Conservation (phyloP, 2,797 vertebrate species). For the Crenichthys baileyi region DNA sequence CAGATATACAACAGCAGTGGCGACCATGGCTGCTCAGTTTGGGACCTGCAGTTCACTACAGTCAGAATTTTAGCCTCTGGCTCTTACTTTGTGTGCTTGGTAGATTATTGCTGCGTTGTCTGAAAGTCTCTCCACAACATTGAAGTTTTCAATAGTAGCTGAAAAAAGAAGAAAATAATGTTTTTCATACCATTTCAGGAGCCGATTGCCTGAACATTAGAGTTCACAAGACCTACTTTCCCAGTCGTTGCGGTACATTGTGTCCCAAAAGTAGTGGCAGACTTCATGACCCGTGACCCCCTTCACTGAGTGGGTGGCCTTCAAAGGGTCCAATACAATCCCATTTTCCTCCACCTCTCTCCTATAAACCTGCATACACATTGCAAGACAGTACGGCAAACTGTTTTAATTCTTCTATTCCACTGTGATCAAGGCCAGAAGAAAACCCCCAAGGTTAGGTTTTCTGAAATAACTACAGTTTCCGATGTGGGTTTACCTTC, state of each 20-base stretch:
- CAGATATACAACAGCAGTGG: background rate
- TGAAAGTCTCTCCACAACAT: conserved; percentile 92
- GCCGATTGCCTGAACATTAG: background rate
- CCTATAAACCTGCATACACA: conserved; percentile 88
- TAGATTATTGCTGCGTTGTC: conserved; percentile 92
- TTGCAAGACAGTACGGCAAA: background rate
- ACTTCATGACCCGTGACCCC: conserved; percentile 96
- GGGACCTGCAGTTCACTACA: background rate
- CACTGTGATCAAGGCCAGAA: too few species aligned
- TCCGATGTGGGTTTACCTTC: conserved; percentile 83
- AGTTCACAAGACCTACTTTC: conserved; percentile 86
- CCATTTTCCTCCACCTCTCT: conserved; percentile 98
- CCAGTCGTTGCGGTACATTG: conserved; percentile 95
- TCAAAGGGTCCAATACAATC: conserved; percentile 95
- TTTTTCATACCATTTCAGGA: too few species aligned
- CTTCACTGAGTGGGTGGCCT: conserved; percentile 95
- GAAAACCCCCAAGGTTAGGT: background rate
- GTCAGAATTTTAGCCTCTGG: too few species aligned
- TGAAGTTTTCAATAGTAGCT: conserved; percentile 98
- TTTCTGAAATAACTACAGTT: background rate
- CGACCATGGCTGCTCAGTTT: background rate
- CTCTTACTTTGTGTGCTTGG: conserved; percentile 93
- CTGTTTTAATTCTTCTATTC: background rate
- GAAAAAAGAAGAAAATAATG: conserved; percentile 26
- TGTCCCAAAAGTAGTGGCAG: conserved; percentile 97